Base-by-base conservation (phyloP, 2,113 vertebrate species). In the Hydropotes inermis region DNA sequence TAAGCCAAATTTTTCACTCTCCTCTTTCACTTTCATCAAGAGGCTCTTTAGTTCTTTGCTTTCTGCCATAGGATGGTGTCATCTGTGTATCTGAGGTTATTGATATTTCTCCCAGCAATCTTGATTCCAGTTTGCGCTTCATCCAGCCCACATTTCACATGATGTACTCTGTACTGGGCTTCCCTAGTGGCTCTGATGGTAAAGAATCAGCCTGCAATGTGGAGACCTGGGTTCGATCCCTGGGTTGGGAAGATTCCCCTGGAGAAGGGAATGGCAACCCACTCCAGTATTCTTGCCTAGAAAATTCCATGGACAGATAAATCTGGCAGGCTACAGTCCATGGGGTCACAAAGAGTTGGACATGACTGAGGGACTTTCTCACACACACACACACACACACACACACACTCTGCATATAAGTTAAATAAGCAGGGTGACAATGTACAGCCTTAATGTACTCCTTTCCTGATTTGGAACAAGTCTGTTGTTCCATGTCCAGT, bases 311-410 rank as follows among this genome's bases (percentile, higher is more conserved):
- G n/a, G 64, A 36, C 64, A 67, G 17, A 67, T 17, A 67, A 67
- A 67, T 67, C 64, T n/a, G 3, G 33, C 33, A 67, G 64, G 64
- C n/a, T 67, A 36, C n/a, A 67, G 64, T 36, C 64, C 4, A 67
- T 67, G 64, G 33, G 33, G 64, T 67, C 0, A 0, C 17, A 36
- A 19, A 67, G 64, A 67, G 17, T 67, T 0, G 0, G 33, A 67
- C 17, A 67, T 17, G 5, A 67, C n/a, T 67, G 64, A 67, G 64
- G 17, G 4, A 21, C 33, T 70, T 70, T 36, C 33, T n/a, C 64
- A 67, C 16, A 67, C 4, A 64, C 30, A 64, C 60, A 61, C 13
- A 60, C 50, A 52, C 27, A 60, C 28, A 61, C 13, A 57, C 57
- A 58, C 57, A 60, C 60, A 61, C 14, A 33, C 60, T 0, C 17